Evolutionary conservation across 2,888 invertebrate species (phyloP), one percentile per base, ranked within the genome.

Genomic region (Drosophila mayaguana): DNA sequence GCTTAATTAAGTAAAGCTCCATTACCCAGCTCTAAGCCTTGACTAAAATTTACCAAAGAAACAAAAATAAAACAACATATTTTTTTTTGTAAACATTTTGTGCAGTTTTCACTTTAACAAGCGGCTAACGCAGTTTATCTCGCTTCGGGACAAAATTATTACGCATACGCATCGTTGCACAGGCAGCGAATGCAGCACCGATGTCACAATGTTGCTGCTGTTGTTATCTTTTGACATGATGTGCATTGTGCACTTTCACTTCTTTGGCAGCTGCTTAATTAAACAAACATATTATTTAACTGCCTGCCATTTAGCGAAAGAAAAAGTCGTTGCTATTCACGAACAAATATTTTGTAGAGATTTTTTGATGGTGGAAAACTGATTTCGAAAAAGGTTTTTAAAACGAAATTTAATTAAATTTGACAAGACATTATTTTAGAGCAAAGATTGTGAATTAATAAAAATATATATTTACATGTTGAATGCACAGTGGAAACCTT

Each of bases 101-200:
- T 22, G 28, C 46, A 46, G 46, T 72, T 85, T 85, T 85, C 85
- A 82, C 80, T 81, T 78, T 68, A 78, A 66, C 74, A 67, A 71
- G 71, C 64, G 14, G 12, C 42, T 32, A 55, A 22, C 18, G 50
- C 53, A 55, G 61, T 34, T 57, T 73, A 54, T 72, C 59, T 54
- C 54, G 59, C 50, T 48, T 42, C 56, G 57, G 50, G 50, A 75
- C 71, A 83, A 65, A 83, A 78, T 75, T 88, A 86, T 88, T 84
- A 88, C 83, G 89, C 89, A 84, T 86, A 83, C 89, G 83, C 86
- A 77, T 51, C 78, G 84, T 61, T 75, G 81, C 72, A 76, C 80
- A 66, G 59, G 38, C 38, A 48, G 42, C 48, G 46, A 42, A 28
- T 51, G 60, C 28, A 48, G 59, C 42, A 54, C 54, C 57, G 63